A percentile compares a stretch with the other conserved stretches of the same genome.
Conservation (phyloP, 2,113 vertebrate species). For the Eulemur rufifrons region DNA sequence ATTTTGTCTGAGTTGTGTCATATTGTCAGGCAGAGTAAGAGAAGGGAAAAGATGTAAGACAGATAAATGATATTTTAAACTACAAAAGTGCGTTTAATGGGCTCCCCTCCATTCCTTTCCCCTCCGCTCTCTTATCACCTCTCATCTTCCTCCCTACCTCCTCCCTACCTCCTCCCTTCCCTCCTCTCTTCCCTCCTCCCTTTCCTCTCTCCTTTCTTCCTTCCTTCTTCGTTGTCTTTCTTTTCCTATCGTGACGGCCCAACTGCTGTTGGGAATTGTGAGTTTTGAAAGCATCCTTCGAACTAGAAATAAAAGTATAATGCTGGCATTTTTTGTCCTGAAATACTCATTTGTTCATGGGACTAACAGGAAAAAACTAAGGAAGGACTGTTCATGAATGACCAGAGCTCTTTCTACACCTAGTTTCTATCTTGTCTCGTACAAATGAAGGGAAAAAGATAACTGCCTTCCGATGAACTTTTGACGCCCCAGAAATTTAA, state of each 20-base stretch:
- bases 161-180: not conserved
- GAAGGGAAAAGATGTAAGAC: not conserved
- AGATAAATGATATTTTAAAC: not conserved
- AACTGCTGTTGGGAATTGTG: not conserved
- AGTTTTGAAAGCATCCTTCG: not conserved
- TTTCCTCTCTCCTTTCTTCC: too few species aligned
- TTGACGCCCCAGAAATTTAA: not conserved
- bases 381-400: not conserved
- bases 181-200: too few species aligned
- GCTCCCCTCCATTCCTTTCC: not conserved
- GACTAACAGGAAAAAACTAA: not conserved
- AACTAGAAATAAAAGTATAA: not conserved
- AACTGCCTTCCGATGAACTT: not conserved
- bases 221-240: not conserved
- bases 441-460: not conserved
- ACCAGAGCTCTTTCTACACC: not conserved
- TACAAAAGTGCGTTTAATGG: not conserved
- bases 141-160: not conserved
- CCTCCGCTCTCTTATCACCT: too few species aligned
- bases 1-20: not conserved
- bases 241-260: not conserved
- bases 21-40: not conserved
- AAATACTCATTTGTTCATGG: not conserved
- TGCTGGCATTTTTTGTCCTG: not conserved
- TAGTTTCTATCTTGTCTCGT: not conserved